Conservation (phyloP, 2,797 vertebrate genomes). For the Micropoecilia bifurca region DNA sequence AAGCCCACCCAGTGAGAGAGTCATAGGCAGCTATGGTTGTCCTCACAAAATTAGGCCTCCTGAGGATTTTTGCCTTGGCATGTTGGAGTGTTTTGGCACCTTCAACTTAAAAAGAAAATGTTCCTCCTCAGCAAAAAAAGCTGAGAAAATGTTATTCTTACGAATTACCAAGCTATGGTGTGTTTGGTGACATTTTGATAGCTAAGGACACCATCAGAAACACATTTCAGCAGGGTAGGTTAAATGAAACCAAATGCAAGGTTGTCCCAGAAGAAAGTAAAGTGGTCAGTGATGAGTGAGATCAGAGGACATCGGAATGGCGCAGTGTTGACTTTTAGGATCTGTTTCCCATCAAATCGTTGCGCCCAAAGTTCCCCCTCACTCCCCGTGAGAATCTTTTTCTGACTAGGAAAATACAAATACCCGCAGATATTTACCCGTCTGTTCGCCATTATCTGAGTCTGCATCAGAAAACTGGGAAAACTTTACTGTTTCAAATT, state of each 20-base stretch:
- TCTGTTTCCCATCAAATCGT: constrained; percentile 76
- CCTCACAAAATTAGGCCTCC: constrained; percentile 54
- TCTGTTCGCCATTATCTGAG: constrained; percentile 68
- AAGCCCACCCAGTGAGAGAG: constrained; percentile 50
- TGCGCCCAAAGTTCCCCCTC: constrained; percentile 39
- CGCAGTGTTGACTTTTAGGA: constrained; percentile 51
- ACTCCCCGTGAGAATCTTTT: constrained; percentile 13
- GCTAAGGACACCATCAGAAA: constrained; percentile 59
- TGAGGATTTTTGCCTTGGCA: constrained; percentile 41
- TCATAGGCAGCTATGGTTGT: constrained; percentile 37
- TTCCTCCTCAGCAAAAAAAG: constrained; percentile 39
- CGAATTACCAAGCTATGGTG: constrained; percentile 57
- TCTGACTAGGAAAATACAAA: constrained; percentile 71
- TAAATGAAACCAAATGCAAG: constrained; percentile 77
- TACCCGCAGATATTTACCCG: constrained; percentile 68
- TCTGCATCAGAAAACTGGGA: constrained; percentile 23
- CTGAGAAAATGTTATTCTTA: constrained; percentile 74
- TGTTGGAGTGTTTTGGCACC: constrained; percentile 60
- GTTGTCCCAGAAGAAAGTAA: constrained; percentile 37
- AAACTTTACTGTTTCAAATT: constrained; percentile 22
- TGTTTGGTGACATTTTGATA: constrained; percentile 63
- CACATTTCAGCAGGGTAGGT: constrained; percentile 38
- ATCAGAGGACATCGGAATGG: constrained; percentile 62
- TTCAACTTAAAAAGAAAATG: constrained; percentile 51
- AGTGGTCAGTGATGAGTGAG: constrained; percentile 63